Conservation (phyloP, 2,888 invertebrate genomes). For the Agriopis aurantiaria region DNA sequence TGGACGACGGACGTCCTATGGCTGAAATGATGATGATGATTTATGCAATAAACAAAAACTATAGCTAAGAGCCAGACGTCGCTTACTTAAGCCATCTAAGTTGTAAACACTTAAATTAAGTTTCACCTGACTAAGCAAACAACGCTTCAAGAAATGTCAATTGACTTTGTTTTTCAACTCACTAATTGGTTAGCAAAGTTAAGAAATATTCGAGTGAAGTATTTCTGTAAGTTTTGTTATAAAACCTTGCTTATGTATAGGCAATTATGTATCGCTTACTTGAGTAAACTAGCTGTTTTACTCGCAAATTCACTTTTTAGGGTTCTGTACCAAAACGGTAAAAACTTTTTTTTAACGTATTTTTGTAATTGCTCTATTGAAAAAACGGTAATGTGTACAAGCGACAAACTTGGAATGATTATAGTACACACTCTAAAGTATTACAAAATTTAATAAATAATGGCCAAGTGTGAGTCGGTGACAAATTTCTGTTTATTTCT, state of each 20-base stretch:
- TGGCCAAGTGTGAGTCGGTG: too few relatives aligned
- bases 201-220: constrained; percentile 9
- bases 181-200: constrained; percentile 15
- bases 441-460: too few relatives aligned
- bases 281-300: neutral
- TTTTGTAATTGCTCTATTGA: too few relatives aligned
- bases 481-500: too few relatives aligned
- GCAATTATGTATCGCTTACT: neutral
- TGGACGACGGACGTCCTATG: too few relatives aligned
- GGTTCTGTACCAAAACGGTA: too few relatives aligned
- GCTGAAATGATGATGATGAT: too few relatives aligned
- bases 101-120: constrained; percentile 32
- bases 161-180: constrained; percentile 20
- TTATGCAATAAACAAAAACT: neutral
- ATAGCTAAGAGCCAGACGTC: constrained; percentile 2
- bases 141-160: constrained; percentile 17
- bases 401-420: too few relatives aligned
- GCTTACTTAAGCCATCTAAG: constrained; percentile 21
- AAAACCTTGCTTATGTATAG: neutral
- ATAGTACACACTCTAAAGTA: too few relatives aligned
- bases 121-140: constrained; percentile 25
- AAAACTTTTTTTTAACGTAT: too few relatives aligned
- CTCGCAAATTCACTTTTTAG: too few relatives aligned
- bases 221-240: neutral
- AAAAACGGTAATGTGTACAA: too few relatives aligned